These are phyloP conservation scores for Euura lappo DNA, from an alignment of 1,140 invertebrate genomes.

Conservation along the genomic window DNA sequence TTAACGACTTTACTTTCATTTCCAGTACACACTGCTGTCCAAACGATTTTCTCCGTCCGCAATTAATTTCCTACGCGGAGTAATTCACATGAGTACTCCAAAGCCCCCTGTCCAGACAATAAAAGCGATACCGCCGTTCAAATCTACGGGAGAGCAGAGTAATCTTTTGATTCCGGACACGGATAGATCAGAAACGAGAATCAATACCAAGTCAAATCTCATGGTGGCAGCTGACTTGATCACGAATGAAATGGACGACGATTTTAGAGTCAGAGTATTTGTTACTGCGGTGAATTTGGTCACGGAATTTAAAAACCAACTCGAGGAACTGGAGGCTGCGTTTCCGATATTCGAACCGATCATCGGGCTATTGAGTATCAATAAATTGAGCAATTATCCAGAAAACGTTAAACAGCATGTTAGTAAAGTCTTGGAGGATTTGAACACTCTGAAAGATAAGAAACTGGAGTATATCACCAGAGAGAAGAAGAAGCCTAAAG, in stretches of 20 bases:
- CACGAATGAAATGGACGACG: constrained; percentile 60
- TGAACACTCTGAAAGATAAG: constrained; percentile 62
- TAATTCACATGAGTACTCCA: constrained; percentile 70
- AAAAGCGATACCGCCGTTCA: constrained; percentile 72
- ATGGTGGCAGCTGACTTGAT: constrained; percentile 63
- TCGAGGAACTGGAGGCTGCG: constrained; percentile 61
- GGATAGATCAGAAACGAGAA: constrained; percentile 51
- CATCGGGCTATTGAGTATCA: constrained; percentile 54
- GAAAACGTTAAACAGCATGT: constrained; percentile 59
- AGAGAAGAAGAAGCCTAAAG: constrained; percentile 77
- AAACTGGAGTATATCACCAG: constrained; percentile 64
- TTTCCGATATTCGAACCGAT: constrained; percentile 60
- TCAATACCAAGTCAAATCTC: constrained; percentile 46
- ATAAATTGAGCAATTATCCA: constrained; percentile 70
- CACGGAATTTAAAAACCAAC: constrained; percentile 63
- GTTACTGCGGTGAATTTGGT: constrained; percentile 62
- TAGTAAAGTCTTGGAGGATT: constrained; percentile 53
- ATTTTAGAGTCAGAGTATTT: constrained; percentile 68
- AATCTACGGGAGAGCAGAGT: constrained; percentile 58
- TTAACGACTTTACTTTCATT: constrained; percentile 35
- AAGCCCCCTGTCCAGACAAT: constrained; percentile 60
- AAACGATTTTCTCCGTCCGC: constrained; percentile 81
- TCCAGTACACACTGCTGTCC: constrained; percentile 78
- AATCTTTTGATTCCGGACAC: constrained; percentile 64
- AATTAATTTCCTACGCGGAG: constrained; percentile 77